These are phyloP conservation scores for Urocolius indicus DNA, from an alignment of 2,113 vertebrate genomes.

Conservation along the genomic window DNA sequence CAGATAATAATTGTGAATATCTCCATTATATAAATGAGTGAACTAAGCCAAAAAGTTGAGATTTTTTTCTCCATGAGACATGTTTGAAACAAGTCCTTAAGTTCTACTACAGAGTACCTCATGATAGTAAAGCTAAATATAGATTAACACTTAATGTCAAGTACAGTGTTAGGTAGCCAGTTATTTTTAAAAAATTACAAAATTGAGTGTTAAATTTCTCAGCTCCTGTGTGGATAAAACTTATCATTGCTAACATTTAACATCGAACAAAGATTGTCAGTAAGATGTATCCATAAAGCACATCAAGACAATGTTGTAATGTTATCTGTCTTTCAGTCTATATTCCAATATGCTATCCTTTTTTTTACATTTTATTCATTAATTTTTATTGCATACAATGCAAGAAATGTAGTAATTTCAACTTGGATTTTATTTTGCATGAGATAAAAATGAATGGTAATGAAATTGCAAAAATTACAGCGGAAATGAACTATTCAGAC, in stretches of 20 bases:
- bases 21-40: neutral
- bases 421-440: neutral
- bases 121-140: neutral
- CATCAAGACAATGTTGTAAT: neutral
- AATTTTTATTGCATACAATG: neutral
- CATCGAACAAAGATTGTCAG: neutral
- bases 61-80: neutral
- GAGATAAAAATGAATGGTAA: neutral
- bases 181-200: neutral
- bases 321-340: neutral
- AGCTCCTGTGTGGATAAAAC: neutral
- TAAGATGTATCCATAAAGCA: neutral
- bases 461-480: slow-evolving; percentile 2
- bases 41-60: neutral
- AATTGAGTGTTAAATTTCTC: neutral
- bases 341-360: neutral
- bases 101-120: neutral
- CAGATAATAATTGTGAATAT: neutral
- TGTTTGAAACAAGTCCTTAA: neutral
- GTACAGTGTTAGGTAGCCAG: neutral
- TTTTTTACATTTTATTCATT: neutral
- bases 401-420: neutral
- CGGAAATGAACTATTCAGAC: neutral
- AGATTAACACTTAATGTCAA: neutral
- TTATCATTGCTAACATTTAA: neutral